phyloP scores from a whole-genome alignment of 2,797 vertebrate species.

The Nyctibius grandis region DNA sequence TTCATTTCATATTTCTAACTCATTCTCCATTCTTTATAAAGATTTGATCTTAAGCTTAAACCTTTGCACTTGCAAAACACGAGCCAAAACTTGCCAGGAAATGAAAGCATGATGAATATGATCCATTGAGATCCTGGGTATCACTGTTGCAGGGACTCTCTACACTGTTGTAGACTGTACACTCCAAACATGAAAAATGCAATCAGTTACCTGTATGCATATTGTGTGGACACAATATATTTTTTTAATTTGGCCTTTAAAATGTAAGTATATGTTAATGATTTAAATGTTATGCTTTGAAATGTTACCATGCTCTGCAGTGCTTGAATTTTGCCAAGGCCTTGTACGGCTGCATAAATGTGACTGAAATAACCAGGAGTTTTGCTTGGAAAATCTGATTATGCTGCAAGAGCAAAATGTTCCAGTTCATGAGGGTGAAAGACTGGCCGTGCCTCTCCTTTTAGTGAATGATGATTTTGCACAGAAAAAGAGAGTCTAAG shows the following conservation, averaged over 20 bases:
- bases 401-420: slow-evolving; percentile 63
- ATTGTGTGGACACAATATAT: not conserved
- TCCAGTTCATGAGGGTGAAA: slow-evolving; percentile 53
- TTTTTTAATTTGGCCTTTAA: slow-evolving; percentile 13
- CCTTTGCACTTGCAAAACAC: not conserved
- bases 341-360: slow-evolving; percentile 17
- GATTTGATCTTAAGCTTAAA: not conserved
- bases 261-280: not conserved
- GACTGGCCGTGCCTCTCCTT: slow-evolving; percentile 37
- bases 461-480: slow-evolving; percentile 52
- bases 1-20: not conserved
- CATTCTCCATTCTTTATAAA: not conserved
- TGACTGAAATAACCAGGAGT: slow-evolving; percentile 59
- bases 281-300: slow-evolving; percentile 20
- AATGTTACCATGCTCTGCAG: slow-evolving; percentile 36
- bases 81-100: slow-evolving; percentile 1
- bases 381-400: slow-evolving; percentile 68
- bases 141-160: not conserved
- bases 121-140: not conserved
- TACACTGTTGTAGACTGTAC: not conserved
- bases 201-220: not conserved
- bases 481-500: not conserved
- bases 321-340: slow-evolving; percentile 38
- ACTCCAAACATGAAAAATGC: not conserved
- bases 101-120: not conserved